phyloP scores from a whole-genome alignment of 2,797 vertebrate genomes.

The Neosalanx taihuensis region DNA sequence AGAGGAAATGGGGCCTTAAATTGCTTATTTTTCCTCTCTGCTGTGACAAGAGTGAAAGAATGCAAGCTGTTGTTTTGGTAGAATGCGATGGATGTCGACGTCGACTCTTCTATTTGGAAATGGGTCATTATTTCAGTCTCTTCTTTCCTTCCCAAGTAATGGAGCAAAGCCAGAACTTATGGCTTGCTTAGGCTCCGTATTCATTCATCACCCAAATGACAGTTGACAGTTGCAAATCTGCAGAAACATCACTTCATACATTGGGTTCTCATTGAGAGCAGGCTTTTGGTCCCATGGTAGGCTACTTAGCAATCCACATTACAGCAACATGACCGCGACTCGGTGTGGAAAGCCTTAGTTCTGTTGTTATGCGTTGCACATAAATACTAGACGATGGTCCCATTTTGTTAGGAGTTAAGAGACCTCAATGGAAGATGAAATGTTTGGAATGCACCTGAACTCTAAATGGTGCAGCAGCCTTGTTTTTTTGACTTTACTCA shows the following conservation, averaged over 20 bases:
- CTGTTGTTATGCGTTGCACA: not conserved
- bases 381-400: not conserved
- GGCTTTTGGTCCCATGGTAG: not conserved
- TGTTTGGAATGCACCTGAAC: too few relatives aligned
- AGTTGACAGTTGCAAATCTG: constrained; percentile 2
- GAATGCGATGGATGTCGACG: constrained; percentile 8
- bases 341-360: not conserved
- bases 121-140: not conserved
- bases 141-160: constrained; percentile 14
- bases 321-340: not conserved
- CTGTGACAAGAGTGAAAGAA: constrained; percentile 17
- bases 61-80: constrained; percentile 27
- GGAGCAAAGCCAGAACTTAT: constrained; percentile 11
- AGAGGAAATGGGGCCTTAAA: constrained; percentile 40
- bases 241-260: not conserved
- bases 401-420: too few relatives aligned
- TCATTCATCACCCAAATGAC: constrained; percentile 7
- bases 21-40: constrained; percentile 29
- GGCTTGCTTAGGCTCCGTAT: constrained; percentile 12
- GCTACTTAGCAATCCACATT: not conserved
- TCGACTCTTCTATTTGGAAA: constrained; percentile 6
- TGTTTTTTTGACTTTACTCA: too few relatives aligned
- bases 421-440: too few relatives aligned
- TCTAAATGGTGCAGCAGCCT: too few relatives aligned
- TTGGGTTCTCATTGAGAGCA: not conserved